phyloP scores from a whole-genome alignment of 2,888 invertebrate genomes.

The Syrista parreyssii region DNA sequence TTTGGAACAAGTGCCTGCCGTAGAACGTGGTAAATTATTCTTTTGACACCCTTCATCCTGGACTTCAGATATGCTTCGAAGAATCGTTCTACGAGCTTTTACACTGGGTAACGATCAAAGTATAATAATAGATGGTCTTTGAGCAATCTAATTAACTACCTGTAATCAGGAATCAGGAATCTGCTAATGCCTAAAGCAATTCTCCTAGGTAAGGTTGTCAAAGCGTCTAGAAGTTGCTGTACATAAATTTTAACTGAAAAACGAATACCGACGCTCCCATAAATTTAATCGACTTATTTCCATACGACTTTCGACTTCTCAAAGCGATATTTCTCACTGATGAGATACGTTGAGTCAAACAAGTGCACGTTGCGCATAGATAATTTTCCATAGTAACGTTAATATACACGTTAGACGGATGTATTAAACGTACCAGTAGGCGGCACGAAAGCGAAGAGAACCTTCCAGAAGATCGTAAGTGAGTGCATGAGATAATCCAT shows the following conservation, averaged over 20 bases:
- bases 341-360: not conserved
- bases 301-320: not conserved
- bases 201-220: not conserved
- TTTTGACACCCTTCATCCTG: not conserved
- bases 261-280: not conserved
- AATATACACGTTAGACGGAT: not conserved
- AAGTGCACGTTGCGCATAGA: not conserved
- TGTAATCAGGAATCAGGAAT: not conserved
- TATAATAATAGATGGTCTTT: not conserved
- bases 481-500: constrained; percentile 96
- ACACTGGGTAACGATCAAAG: not conserved
- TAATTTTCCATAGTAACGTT: not conserved
- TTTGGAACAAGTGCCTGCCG: not conserved
- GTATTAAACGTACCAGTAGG: constrained; percentile 83
- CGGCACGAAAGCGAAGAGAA: constrained; percentile 96
- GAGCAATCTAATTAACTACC: not conserved
- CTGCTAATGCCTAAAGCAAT: not conserved
- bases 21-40: not conserved
- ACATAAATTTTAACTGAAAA: not conserved
- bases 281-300: not conserved
- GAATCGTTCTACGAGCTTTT: not conserved
- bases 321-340: not conserved
- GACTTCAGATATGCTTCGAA: not conserved
- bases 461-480: constrained; percentile 97
- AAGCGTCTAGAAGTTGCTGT: not conserved